Evolutionary conservation across 2,113 vertebrate species (phyloP).

Genomic region (Hippocampus mohnikei): DNA sequence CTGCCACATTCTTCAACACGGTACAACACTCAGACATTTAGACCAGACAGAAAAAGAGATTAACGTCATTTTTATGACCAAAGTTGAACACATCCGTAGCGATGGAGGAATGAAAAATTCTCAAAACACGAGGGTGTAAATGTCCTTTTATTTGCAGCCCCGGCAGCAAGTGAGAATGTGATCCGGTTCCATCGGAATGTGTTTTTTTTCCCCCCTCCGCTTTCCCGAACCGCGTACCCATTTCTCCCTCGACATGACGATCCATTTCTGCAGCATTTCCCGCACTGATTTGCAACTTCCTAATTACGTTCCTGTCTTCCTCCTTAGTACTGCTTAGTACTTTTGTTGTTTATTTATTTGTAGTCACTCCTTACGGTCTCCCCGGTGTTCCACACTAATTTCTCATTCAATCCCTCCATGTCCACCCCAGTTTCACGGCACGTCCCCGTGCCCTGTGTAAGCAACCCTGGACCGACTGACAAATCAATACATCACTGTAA

Average conservation of each 20-base stretch:
- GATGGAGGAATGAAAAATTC: constrained; percentile 27
- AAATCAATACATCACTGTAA: constrained; percentile 72
- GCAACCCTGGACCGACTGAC: constrained; percentile 40
- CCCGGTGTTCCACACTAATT: background rate
- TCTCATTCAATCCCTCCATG: constrained; percentile 27
- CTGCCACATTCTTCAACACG: background rate
- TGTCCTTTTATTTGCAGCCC: constrained; percentile 19
- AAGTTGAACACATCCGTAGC: constrained; percentile 23
- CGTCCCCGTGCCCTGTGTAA: constrained; percentile 20
- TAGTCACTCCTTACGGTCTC: background rate
- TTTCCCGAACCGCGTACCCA: background rate
- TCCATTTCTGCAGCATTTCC: background rate
- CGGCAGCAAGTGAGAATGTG: constrained; percentile 3
- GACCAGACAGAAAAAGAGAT: background rate
- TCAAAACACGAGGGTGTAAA: constrained; percentile 39
- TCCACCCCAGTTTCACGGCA: constrained; percentile 18
- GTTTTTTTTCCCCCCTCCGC: constrained; percentile 29
- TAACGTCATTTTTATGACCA: constrained; percentile 1
- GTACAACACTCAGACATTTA: background rate
- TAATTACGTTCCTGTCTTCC: background rate
- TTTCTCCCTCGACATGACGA: background rate
- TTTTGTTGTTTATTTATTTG: background rate
- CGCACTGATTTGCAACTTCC: background rate
- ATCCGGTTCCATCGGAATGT: constrained; percentile 36
- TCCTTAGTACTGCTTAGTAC: background rate